Evolutionary conservation across 2,113 vertebrate species (phyloP), one percentile per base, ranked within the genome.

Genomic region (Natator depressus): DNA sequence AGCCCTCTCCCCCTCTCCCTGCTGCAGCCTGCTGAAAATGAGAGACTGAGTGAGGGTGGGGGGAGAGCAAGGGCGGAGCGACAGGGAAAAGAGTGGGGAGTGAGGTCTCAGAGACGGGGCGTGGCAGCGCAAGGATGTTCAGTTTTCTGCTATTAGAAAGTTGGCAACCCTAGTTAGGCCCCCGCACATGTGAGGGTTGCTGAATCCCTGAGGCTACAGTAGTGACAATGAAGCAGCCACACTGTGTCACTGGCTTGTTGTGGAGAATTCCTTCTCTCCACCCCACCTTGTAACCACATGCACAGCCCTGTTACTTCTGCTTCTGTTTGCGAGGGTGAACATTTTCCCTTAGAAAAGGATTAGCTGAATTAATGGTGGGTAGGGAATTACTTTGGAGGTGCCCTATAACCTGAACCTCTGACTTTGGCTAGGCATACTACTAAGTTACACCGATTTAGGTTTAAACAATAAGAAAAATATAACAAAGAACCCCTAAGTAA

Each of bases 401-500:
- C 29, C 16, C 16, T 90, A 51, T 0, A 0, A 25, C 42, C 24
- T 27, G 42, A 78, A 78, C 1, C 31, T 20, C 13, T 24, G 11
- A 50, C 24, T 82, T 31, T 53, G n/a, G 27, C 24, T 1, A 57
- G 35, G 51, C 47, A 5, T 4, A 38, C 59, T 0, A 85, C 86
- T 17, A 80, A 95, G 80, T 16, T 16, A 47, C 17, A 27, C 1
- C 0, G 84, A 89, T 53, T 84, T 79, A 1, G 1, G 69, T 54
- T 80, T 80, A 91, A 75, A 79, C 24, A 25, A 6, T 4, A 46
- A 79, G 84, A 54, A 88, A 50, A 47, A 8, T 4, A 76, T 42
- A 78, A 78, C 75, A 29, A 27, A 78, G 91, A 89, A 50, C 29
- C 78, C 93, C n/a, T 89, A 89, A 96, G 96, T 93, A 95, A 98